Evolutionary conservation across 2,888 invertebrate genomes (phyloP), one percentile per base, ranked within the genome.

Genomic region (Phengaris alcon): DNA sequence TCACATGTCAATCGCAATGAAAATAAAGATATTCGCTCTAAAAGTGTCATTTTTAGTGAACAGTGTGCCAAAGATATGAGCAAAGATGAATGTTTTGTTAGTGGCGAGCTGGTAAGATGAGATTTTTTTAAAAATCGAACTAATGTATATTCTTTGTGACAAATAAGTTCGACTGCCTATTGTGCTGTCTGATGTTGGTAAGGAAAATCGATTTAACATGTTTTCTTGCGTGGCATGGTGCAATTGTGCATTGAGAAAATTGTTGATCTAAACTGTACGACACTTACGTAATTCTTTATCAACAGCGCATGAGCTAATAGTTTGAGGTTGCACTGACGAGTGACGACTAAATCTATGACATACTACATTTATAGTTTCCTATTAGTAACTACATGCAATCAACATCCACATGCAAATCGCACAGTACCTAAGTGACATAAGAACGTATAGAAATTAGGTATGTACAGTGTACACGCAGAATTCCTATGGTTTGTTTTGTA

Each of bases 181-280:
- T 72, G 74, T 74, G 35, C 59, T 64, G 55, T 55, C 73, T 75
- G 77, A 73, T 75, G 76, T 46, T 59, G 64, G 77, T 78, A 13
- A 76, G 77, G 80, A 75, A 80, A 80, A 80, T 80, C 79, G 78
- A 80, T 80, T 73, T 46, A 70, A 22, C 69, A 59, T 22, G 69
- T 75, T 75, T 75, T 68, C 78, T 79, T 77, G 78, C 78, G 73
- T 77, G 77, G 77, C 76, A 76, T 78, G 78, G 76, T 77, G 79
- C 76, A 79, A 79, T 35, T 68, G 55, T 77, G 55, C 52, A 72
- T 54, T 35, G 72, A 72, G 72, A 72, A 72, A 72, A 72, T 64
- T 15, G 44, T 64, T 64, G 64, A 54, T 72, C 54, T 72, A 35
- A 35, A 35, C 2, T 1, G 35, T 35, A 72, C 52, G 35, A 72